Evolutionary conservation across 2,113 vertebrate genomes (phyloP).

Genomic region (Actenoides hombroni): DNA sequence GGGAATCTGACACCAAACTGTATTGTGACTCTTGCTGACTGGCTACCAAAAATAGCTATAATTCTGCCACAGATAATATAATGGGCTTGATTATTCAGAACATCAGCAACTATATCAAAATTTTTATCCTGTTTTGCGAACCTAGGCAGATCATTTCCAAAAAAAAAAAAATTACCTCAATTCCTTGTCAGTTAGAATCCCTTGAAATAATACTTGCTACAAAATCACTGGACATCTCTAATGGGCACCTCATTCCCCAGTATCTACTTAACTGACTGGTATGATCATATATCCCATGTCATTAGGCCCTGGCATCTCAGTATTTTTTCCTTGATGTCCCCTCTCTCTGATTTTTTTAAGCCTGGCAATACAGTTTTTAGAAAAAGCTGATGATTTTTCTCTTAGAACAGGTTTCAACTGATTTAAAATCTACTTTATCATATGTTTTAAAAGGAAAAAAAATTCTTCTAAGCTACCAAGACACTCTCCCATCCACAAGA

Average conservation of each 20-base stretch:
- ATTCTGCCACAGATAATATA: not conserved
- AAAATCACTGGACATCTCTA: not conserved
- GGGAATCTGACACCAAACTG: not conserved
- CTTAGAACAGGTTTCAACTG: not conserved
- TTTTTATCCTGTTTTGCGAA: not conserved
- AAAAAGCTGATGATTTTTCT: not conserved
- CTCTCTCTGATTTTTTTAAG: not conserved
- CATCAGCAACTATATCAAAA: fast-evolving
- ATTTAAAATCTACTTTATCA: not conserved
- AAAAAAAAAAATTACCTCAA: not conserved
- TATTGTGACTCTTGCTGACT: not conserved
- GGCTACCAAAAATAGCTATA: not conserved
- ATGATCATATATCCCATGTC: not conserved
- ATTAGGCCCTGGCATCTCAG: not conserved
- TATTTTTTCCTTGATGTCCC: not conserved
- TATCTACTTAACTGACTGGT: not conserved
- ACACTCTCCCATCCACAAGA: not conserved
- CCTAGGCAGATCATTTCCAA: not conserved
- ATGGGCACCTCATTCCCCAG: not conserved
- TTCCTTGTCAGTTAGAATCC: not conserved
- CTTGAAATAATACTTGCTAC: not conserved
- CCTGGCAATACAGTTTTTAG: not conserved
- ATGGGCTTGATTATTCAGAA: not conserved
- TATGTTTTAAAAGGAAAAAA: not conserved
- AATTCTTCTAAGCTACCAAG: not conserved